Conservation (phyloP, 2,113 vertebrate species). For the Acanthochromis polyacanthus region DNA sequence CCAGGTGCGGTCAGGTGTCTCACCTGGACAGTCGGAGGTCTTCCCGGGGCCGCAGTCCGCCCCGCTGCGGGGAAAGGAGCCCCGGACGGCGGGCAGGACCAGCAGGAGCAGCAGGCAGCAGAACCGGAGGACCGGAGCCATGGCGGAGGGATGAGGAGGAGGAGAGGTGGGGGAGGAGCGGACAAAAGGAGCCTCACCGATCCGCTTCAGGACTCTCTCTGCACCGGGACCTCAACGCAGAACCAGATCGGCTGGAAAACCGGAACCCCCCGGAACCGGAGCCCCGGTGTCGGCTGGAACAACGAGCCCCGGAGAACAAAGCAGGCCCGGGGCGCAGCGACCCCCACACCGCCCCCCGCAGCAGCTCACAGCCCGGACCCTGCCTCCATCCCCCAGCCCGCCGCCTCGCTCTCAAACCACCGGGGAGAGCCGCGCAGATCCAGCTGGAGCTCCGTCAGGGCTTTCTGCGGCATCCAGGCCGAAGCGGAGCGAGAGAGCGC, state of each 20-base stretch:
- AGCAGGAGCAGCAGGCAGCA: conserved; percentile 76
- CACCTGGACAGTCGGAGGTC: conserved; percentile 85
- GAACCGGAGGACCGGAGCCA: conserved; percentile 64
- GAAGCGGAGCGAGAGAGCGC: conserved; percentile 24
- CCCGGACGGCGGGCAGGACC: conserved; percentile 71
- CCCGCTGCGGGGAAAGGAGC: conserved; percentile 81
- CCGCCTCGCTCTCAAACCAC: conserved; percentile 47
- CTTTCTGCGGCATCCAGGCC: conserved; percentile 48
- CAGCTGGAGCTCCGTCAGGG: conserved; percentile 13
- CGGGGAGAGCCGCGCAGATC: conserved; percentile 28
- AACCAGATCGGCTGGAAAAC: no score
- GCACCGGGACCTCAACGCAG: no score
- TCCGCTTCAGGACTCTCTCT: no score
- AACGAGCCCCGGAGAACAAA: conserved; percentile 62
- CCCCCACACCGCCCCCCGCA: conserved; percentile 60
- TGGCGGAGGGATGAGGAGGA: conserved; percentile 48
- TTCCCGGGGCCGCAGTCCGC: conserved; percentile 80
- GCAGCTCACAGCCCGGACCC: conserved; percentile 58
- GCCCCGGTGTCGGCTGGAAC: no score
- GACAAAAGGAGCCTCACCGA: no score
- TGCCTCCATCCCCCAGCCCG: conserved; percentile 71
- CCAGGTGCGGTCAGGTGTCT: conserved; percentile 42
- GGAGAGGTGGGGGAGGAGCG: not conserved
- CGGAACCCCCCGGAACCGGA: no score
- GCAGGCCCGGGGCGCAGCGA: conserved; percentile 68